These are phyloP conservation scores for Craterocephalus amniculus DNA, from an alignment of 2,797 vertebrate genomes.

Conservation along the genomic window DNA sequence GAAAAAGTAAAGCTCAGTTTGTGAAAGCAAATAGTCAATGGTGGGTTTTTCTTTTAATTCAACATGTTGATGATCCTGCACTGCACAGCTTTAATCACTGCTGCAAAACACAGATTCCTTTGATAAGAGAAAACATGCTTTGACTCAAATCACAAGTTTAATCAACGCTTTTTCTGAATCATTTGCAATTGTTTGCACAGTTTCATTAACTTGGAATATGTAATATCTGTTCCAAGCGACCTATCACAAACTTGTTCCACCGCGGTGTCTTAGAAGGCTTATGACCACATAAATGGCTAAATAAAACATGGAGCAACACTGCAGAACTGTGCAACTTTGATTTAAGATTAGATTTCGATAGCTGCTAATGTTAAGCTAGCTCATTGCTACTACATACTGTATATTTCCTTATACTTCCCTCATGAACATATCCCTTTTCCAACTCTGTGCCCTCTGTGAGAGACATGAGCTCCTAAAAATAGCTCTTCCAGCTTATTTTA, in stretches of 20 bases:
- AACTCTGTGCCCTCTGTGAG: slow-evolving; percentile 60
- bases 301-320: slow-evolving; percentile 43
- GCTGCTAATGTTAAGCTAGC: slow-evolving; percentile 61
- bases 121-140: too few relatives aligned
- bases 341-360: slow-evolving; percentile 74
- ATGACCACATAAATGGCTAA: slow-evolving; percentile 26
- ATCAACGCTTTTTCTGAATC: too few relatives aligned
- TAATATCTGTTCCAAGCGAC: neutral
- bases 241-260: neutral
- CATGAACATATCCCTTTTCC: slow-evolving; percentile 72
- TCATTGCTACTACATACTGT: slow-evolving; percentile 49
- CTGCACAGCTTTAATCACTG: too few relatives aligned
- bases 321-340: slow-evolving; percentile 51
- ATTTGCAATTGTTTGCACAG: too few relatives aligned
- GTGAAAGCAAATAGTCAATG: too few relatives aligned
- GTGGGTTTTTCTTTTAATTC: neutral
- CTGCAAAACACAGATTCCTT: too few relatives aligned
- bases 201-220: neutral
- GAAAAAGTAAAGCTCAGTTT: too few relatives aligned
- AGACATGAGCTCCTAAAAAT: slow-evolving; percentile 77
- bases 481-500: slow-evolving; percentile 72
- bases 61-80: too few relatives aligned
- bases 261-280: neutral
- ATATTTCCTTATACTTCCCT: slow-evolving; percentile 38
- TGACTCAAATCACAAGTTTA: too few relatives aligned